Evolutionary conservation across 1,140 invertebrate genomes (phyloP).

Genomic region (Panulirus ornatus): DNA sequence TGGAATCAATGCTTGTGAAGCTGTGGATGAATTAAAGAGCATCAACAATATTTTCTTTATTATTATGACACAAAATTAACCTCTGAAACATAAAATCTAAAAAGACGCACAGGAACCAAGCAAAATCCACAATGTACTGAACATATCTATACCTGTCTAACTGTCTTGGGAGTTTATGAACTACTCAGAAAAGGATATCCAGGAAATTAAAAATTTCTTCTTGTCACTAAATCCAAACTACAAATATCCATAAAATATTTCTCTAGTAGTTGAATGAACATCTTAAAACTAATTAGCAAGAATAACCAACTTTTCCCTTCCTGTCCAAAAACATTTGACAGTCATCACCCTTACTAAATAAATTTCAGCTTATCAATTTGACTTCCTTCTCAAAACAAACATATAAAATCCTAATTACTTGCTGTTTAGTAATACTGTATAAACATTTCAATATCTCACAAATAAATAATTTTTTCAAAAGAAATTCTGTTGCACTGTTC

Average conservation of each 20-base stretch:
- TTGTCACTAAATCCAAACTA: not conserved
- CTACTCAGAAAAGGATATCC: not conserved
- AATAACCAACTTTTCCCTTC: not conserved
- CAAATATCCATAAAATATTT: not conserved
- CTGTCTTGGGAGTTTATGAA: not conserved
- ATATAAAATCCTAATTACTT: not conserved
- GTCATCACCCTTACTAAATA: not conserved
- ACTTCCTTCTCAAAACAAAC: not conserved
- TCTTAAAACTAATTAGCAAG: not conserved
- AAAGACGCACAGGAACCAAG: slow-evolving; percentile 13
- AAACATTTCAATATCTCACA: too few species aligned
- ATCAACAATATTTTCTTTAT: not conserved
- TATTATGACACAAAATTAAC: slow-evolving; percentile 2
- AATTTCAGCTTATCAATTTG: not conserved
- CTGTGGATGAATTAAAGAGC: not conserved
- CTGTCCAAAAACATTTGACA: not conserved
- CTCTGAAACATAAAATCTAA: not conserved
- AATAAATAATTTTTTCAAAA: too few species aligned
- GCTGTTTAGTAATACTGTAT: not conserved
- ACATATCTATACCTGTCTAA: not conserved
- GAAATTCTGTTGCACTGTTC: too few species aligned
- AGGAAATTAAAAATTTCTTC: not conserved
- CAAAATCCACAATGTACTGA: not conserved
- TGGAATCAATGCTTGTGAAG: too few species aligned
- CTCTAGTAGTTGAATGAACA: not conserved